Percentiles rank a stretch among this genome's conserved stretches.
Conservation (phyloP, 1,140 invertebrate genomes). For the Caenorhabditis briggsae region DNA sequence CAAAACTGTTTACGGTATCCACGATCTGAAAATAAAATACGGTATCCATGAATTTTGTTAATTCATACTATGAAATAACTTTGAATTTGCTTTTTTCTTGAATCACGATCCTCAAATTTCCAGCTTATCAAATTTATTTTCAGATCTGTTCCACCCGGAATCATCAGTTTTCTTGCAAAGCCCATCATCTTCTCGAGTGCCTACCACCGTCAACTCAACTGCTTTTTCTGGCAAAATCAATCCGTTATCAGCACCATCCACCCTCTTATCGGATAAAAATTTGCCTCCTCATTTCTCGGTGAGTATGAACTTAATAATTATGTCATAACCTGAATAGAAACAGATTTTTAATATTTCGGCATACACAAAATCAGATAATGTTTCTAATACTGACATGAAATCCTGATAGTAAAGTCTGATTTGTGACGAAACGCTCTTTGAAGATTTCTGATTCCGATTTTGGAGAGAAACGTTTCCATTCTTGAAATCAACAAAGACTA, state of each 20-base stretch:
- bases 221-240: conserved; percentile 18
- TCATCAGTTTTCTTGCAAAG: background rate
- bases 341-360: background rate
- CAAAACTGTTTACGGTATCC: no score
- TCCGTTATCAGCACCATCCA: background rate
- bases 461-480: no score
- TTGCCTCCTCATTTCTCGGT: background rate
- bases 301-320: background rate
- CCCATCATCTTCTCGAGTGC: no score
- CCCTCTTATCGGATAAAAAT: conserved; percentile 11
- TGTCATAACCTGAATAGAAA: no score
- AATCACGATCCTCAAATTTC: no score
- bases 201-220: background rate
- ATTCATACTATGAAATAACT: no score
- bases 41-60: no score
- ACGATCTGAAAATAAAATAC: no score
- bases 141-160: background rate
- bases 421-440: background rate
- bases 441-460: no score
- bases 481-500: no score
- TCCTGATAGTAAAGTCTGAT: background rate
- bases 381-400: no score
- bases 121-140: background rate
- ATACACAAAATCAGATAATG: background rate
- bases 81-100: no score